Conservation (phyloP, 1,140 invertebrate genomes). For the Mizuhopecten yessoensis region DNA sequence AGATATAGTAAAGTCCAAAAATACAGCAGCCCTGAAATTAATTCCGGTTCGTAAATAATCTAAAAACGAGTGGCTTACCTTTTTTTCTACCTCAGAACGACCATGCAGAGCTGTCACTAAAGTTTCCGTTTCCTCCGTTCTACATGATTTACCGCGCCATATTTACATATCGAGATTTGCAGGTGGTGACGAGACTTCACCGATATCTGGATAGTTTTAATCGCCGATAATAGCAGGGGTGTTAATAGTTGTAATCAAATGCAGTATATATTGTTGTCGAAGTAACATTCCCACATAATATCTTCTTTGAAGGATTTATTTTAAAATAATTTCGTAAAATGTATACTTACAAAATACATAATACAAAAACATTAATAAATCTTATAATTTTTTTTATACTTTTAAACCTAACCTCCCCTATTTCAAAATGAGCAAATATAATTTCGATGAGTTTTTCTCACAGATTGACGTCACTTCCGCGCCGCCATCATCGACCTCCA, state of each 20-base stretch:
- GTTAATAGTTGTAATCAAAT: background rate
- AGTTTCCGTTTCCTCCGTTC: constrained; percentile 37
- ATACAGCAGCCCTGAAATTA: background rate
- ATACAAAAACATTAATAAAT: no score
- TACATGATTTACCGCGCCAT: constrained; percentile 52
- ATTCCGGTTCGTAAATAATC: background rate
- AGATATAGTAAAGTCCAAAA: background rate
- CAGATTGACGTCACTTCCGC: constrained; percentile 71
- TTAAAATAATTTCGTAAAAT: no score
- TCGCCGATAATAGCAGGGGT: background rate
- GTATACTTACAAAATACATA: no score
- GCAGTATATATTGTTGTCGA: background rate
- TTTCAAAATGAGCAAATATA: background rate
- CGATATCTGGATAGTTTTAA: background rate
- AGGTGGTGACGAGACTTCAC: constrained; percentile 51
- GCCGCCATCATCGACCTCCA: constrained; percentile 74
- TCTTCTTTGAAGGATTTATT: no score
- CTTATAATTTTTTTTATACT: no score
- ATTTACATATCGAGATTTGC: constrained; percentile 55
- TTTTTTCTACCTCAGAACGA: constrained; percentile 19
- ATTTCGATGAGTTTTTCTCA: constrained; percentile 30
- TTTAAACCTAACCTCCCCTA: background rate
- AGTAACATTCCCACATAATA: background rate
- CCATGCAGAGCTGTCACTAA: constrained; percentile 31
- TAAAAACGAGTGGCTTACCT: background rate